Conservation (phyloP, 2,113 vertebrate species). For the Sapayoa aenigma region DNA sequence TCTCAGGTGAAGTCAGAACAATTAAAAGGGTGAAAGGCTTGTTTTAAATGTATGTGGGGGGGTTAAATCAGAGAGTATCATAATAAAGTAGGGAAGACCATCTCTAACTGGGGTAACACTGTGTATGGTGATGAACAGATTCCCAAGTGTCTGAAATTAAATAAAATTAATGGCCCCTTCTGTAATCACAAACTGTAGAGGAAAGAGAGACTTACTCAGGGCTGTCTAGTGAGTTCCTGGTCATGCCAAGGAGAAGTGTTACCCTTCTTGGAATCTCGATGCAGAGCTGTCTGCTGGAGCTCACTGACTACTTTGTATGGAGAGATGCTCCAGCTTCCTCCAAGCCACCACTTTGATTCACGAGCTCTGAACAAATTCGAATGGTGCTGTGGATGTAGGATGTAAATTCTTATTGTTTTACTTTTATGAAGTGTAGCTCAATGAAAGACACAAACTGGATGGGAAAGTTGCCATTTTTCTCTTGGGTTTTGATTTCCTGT, state of each 20-base stretch:
- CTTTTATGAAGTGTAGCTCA: background rate
- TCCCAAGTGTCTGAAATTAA: background rate
- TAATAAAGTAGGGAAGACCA: background rate
- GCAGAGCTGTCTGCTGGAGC: background rate
- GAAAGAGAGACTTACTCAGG: background rate
- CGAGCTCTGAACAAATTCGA: background rate
- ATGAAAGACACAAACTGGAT: background rate
- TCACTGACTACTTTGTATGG: accelerated
- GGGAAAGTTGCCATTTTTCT: background rate
- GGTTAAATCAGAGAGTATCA: accelerated
- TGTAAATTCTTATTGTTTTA: background rate
- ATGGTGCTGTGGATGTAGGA: background rate
- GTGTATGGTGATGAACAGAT: background rate
- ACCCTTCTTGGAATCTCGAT: background rate
- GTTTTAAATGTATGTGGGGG: no score
- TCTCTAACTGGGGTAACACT: background rate
- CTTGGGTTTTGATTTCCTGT: background rate
- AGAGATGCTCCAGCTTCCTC: background rate
- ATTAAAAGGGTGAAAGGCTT: background rate
- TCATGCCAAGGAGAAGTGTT: background rate
- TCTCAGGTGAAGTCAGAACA: background rate
- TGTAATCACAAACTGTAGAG: background rate
- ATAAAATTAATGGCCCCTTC: background rate
- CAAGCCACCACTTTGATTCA: background rate
- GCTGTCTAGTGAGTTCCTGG: background rate